Base-by-base conservation (phyloP, 2,113 vertebrate genomes). In the Ochotona curzoniae region DNA sequence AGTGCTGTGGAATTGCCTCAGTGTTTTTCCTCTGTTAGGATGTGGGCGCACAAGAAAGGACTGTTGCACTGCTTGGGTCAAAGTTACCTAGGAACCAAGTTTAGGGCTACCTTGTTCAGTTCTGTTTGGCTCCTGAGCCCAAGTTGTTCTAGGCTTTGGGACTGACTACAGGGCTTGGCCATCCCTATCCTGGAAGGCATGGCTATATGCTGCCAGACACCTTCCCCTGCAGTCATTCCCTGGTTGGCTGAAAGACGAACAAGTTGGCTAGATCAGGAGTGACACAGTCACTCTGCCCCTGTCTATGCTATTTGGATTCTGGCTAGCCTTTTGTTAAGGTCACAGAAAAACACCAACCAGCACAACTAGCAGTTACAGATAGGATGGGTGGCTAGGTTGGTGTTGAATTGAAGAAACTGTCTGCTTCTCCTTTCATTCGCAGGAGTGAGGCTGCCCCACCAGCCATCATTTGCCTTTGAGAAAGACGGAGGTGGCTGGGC, bases 151-250 rank as follows among this genome's bases (percentile, higher is more conserved):
- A 73, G 30, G 25, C 11, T 14, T 47, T 47, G 71, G 32, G 28
- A 17, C 54, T 7, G 57, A 38, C 18, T 13, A 4, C 44, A 49
- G 30, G 63, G 54, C 13, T 0, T 49, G 25, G 14, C 63, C 18
- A 49, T 21, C 9, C 5, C 38, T 64, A 14, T 13, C 54, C 57
- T 26, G 3, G 51, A 64, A 61, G 21, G 10, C 6, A 21, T 5
- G 28, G 1, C 38, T 10, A 1, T 17, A 26, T 7, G 2, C 49
- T 32, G 11, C 32, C 15, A 11, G 47, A 21, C 4, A 18, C 30
- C 35, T 18, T 60, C 32, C 51, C 23, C 0, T 10, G 35, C 3
- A 0, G 8, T 23, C 18, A 1, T 12, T 25, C 0, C 0, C 30
- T 15, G 5, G 20, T 12, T 4, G 28, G 44, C 57, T 0, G 1